Base-by-base conservation (phyloP, 2,113 vertebrate genomes). In the Zosterops pallidus region DNA sequence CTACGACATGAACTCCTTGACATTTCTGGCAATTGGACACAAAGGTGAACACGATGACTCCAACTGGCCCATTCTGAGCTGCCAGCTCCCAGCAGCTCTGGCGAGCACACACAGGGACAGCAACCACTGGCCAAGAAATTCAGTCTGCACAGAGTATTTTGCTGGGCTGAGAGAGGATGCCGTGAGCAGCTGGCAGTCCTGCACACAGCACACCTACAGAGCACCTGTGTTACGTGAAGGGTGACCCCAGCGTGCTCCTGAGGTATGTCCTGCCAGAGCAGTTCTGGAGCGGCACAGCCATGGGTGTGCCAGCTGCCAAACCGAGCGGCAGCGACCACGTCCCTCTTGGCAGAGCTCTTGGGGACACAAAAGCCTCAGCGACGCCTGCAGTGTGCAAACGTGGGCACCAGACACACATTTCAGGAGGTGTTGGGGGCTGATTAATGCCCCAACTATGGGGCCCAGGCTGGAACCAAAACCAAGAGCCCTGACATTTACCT, bases 251-350 rank as follows among this genome's bases (percentile, higher is more conserved):
- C 3, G 9, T 4, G 37, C 5, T 1, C 33, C 49, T 52, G 49
- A 47, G 59, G 2, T 5, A 11, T 2, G 8, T 33, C 21, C 75
- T 81, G 55, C 63, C 90, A 50, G 50, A 18, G 20, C 28, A 33
- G 85, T 57, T 56, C 13, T 33, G 60, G 41, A 65, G 55, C 11
- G 4, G 33, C 31, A 26, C 14, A 33, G 68, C 42, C 31, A 3
- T 5, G 39, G 25, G 35, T 22, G 64, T 35, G 44, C 39, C 89
- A 86, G 41, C 55, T 44, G 57, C 62, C 35, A 42, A 64, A 53
- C 0, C 0, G 8, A 89, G 64, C 2, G 0, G 83, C 11, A 6
- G 47, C 1, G 0, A 41, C 47, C 0, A 0, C 3, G 9, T 11
- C n/a, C 28, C 70, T 33, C 63, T 72, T 28, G 52, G 46, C 63